Evolutionary conservation across 2,888 invertebrate genomes (phyloP).

Genomic region (Hedychridium roseum): DNA sequence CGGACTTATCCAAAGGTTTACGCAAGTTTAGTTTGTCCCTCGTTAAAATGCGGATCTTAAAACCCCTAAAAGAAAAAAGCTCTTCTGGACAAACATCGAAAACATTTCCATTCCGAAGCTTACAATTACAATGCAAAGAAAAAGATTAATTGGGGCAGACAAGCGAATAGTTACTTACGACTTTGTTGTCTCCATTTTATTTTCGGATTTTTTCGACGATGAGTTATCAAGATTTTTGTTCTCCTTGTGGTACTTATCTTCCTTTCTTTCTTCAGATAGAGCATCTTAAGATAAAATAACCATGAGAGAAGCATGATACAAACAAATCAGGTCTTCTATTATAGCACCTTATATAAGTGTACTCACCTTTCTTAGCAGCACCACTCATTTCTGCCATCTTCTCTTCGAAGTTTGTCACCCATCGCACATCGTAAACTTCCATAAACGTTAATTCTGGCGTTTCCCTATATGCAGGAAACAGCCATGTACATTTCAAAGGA

Average conservation of each 20-base stretch:
- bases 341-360: too few relatives aligned
- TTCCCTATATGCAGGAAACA: slow-evolving; percentile 62
- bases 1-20: slow-evolving; percentile 41
- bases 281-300: slow-evolving; percentile 35
- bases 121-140: too few relatives aligned
- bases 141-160: too few relatives aligned
- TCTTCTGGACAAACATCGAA: not conserved
- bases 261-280: slow-evolving; percentile 38
- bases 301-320: slow-evolving; percentile 12
- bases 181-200: slow-evolving; percentile 45
- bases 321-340: too few relatives aligned
- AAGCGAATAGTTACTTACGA: slow-evolving; percentile 41
- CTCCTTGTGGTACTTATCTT: slow-evolving; percentile 48
- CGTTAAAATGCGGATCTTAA: slow-evolving; percentile 59
- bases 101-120: not conserved
- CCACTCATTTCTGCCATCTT: slow-evolving; percentile 56
- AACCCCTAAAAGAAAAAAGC: slow-evolving; percentile 46
- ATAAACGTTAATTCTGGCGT: slow-evolving; percentile 63
- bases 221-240: slow-evolving; percentile 47
- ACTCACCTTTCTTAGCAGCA: slow-evolving; percentile 58
- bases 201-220: slow-evolving; percentile 42
- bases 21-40: slow-evolving; percentile 55
- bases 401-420: slow-evolving; percentile 62
- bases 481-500: slow-evolving; percentile 32
- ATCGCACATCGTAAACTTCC: slow-evolving; percentile 62